Evolutionary conservation across 2,113 vertebrate species (phyloP).

Genomic region (Lepus americanus): DNA sequence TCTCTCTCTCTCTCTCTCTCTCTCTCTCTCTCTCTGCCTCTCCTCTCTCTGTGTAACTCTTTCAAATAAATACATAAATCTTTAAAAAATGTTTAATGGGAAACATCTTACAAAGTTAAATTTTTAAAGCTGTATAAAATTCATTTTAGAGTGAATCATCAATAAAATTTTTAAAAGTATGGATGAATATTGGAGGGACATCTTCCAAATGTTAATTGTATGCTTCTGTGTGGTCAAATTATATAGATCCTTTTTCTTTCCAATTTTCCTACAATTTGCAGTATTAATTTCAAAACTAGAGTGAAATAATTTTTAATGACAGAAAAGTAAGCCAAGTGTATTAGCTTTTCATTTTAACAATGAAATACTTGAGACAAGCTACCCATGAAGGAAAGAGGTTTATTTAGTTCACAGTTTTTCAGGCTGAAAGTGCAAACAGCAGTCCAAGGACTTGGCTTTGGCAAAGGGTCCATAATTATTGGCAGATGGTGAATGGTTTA

Average conservation of each 20-base stretch:
- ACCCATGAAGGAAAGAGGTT: too few relatives aligned
- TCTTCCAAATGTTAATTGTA: conserved; percentile 6
- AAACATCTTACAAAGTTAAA: neutral
- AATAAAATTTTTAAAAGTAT: neutral
- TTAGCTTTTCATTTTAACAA: too few relatives aligned
- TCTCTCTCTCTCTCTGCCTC: too few relatives aligned
- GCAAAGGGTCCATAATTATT: too few relatives aligned
- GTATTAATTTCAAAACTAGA: conserved; percentile 9
- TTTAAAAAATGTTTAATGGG: neutral
- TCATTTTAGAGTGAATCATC: conserved; percentile 2
- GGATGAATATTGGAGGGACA: neutral
- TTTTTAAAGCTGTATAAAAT: conserved; percentile 50
- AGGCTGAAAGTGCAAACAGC: too few relatives aligned
- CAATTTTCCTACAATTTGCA: neutral
- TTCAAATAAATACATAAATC: too few relatives aligned
- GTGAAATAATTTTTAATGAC: neutral
- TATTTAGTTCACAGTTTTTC: too few relatives aligned
- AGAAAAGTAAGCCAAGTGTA: neutral
- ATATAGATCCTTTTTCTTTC: neutral
- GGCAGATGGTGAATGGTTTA: too few relatives aligned
- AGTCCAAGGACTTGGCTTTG: too few relatives aligned
- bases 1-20: too few relatives aligned
- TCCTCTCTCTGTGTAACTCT: too few relatives aligned
- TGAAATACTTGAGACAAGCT: too few relatives aligned
- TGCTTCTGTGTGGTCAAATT: conserved; percentile 17